These are phyloP conservation scores for Cantharis nigra DNA, from an alignment of 2,888 invertebrate genomes.

Conservation along the genomic window DNA sequence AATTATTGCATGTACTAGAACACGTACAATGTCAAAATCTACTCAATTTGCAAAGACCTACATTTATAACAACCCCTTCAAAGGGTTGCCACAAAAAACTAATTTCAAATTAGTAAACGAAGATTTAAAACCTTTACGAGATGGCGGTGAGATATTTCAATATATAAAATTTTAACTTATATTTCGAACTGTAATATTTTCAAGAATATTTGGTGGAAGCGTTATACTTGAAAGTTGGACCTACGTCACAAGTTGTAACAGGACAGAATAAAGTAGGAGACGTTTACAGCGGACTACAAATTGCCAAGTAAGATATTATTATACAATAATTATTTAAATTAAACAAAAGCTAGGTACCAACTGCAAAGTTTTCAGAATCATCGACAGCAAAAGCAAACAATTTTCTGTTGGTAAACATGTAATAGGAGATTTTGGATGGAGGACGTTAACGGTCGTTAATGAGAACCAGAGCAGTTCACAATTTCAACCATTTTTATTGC, in stretches of 20 bases:
- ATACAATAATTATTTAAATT: not conserved
- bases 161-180: not conserved
- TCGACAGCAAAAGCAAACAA: slow-evolving; percentile 66
- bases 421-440: slow-evolving; percentile 72
- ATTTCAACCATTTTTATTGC: slow-evolving; percentile 53
- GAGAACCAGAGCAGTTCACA: slow-evolving; percentile 63
- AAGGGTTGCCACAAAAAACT: slow-evolving; percentile 65
- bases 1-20: not conserved
- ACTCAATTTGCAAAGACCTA: not conserved
- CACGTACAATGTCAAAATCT: not conserved
- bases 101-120: slow-evolving; percentile 71
- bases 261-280: slow-evolving; percentile 59
- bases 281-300: slow-evolving; percentile 73
- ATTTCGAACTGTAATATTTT: slow-evolving; percentile 36
- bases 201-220: slow-evolving; percentile 71
- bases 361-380: slow-evolving; percentile 59
- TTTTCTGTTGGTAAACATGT: slow-evolving; percentile 69
- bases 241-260: slow-evolving; percentile 69
- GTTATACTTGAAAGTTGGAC: slow-evolving; percentile 72
- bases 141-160: slow-evolving; percentile 63
- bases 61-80: slow-evolving; percentile 65
- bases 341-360: not conserved
- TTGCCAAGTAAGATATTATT: slow-evolving; percentile 63
- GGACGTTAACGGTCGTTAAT: slow-evolving; percentile 62
- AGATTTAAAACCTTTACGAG: slow-evolving; percentile 63